Evolutionary conservation across 2,113 vertebrate genomes (phyloP).

Genomic region (Crotalus viridis): DNA sequence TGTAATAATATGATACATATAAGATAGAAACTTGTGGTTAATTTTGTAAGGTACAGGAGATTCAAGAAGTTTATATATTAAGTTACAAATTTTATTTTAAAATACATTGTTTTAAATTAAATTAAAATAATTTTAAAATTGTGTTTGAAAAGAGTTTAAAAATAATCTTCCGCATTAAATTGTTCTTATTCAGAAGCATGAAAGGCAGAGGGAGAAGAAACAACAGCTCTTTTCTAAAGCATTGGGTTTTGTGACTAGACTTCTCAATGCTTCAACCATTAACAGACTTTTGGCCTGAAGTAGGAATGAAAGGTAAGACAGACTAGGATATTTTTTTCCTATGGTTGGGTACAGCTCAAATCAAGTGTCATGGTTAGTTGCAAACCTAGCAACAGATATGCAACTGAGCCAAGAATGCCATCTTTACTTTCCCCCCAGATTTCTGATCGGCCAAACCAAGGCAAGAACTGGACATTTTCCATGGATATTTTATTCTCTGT

Average conservation of each 20-base stretch:
- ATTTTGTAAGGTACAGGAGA: background rate
- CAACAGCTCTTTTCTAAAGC: background rate
- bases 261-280: background rate
- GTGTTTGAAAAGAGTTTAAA: background rate
- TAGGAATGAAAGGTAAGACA: background rate
- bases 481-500: slow-evolving; percentile 12
- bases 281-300: background rate
- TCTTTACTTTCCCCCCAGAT: background rate
- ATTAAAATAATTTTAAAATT: background rate
- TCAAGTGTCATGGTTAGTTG: background rate
- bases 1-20: background rate
- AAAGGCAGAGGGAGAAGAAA: background rate
- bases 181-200: background rate
- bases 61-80: background rate
- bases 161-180: background rate
- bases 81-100: background rate
- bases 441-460: too few relatives aligned
- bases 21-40: background rate
- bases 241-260: background rate
- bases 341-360: background rate
- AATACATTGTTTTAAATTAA: background rate
- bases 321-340: background rate
- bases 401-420: background rate
- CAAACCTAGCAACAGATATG: background rate
- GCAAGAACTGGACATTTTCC: background rate